Conservation (phyloP, 2,888 invertebrate genomes). For the Epistrophella euchroma region DNA sequence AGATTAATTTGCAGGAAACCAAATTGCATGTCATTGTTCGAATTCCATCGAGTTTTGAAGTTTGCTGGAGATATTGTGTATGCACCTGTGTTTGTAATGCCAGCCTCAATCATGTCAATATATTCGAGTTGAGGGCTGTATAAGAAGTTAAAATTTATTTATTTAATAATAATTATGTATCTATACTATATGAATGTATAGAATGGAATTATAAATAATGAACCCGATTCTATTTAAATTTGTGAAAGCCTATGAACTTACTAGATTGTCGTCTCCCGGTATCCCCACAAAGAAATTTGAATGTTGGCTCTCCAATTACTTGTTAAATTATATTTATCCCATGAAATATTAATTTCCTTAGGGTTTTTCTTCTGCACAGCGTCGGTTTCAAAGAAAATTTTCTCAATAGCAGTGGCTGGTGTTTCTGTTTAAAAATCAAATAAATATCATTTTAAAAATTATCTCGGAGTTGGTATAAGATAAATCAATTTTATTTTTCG, state of each 20-base stretch:
- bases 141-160: slow-evolving; percentile 28
- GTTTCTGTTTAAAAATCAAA: slow-evolving; percentile 87
- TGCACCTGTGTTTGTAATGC: slow-evolving; percentile 88
- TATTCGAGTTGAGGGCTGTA: slow-evolving; percentile 90
- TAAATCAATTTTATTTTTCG: too few relatives aligned
- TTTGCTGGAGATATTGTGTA: slow-evolving; percentile 90
- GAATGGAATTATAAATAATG: too few relatives aligned
- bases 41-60: slow-evolving; percentile 89
- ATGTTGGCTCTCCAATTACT: slow-evolving; percentile 90
- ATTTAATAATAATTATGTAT: background rate
- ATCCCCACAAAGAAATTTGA: slow-evolving; percentile 94
- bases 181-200: too few relatives aligned
- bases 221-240: background rate
- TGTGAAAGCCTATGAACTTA: slow-evolving; percentile 74
- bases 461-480: too few relatives aligned
- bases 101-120: slow-evolving; percentile 90
- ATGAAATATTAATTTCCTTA: slow-evolving; percentile 90
- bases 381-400: slow-evolving; percentile 91
- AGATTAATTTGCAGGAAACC: slow-evolving; percentile 95
- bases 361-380: slow-evolving; percentile 90
- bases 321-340: slow-evolving; percentile 94
- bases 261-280: slow-evolving; percentile 91
- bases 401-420: slow-evolving; percentile 93
- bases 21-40: slow-evolving; percentile 91
- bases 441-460: background rate